Conservation (phyloP, 2,113 vertebrate genomes). For the Lucifuga dentata region DNA sequence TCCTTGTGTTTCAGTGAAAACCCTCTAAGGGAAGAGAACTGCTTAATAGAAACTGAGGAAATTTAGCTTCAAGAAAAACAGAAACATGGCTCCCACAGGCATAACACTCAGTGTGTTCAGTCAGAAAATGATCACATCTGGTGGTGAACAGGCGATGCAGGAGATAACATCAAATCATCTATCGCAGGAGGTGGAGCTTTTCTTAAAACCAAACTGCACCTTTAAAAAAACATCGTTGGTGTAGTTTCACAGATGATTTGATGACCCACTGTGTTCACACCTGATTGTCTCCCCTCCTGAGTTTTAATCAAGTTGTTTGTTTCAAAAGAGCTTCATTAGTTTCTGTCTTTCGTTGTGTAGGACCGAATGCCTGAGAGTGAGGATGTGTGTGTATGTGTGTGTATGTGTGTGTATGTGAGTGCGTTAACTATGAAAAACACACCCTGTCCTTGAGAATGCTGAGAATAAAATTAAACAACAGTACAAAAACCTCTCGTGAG, state of each 20-base stretch:
- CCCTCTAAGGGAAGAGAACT: slow-evolving; percentile 10
- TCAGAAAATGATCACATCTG: slow-evolving; percentile 50
- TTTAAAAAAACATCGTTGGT: slow-evolving; percentile 51
- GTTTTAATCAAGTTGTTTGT: slow-evolving; percentile 72
- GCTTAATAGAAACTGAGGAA: slow-evolving; percentile 38
- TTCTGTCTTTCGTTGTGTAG: slow-evolving; percentile 49
- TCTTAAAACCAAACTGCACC: slow-evolving; percentile 18
- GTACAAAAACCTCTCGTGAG: slow-evolving; percentile 31
- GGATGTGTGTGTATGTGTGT: slow-evolving; percentile 1
- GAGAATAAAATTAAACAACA: slow-evolving; percentile 28
- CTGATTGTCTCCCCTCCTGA: slow-evolving; percentile 68
- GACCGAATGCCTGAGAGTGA: slow-evolving; percentile 51
- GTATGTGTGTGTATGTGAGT: not conserved
- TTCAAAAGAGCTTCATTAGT: slow-evolving; percentile 54
- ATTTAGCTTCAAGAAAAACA: slow-evolving; percentile 48
- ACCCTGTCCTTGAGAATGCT: slow-evolving; percentile 45
- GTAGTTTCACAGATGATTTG: slow-evolving; percentile 66
- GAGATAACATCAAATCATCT: slow-evolving; percentile 31
- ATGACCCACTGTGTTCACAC: slow-evolving; percentile 66
- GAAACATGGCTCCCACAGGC: slow-evolving; percentile 43
- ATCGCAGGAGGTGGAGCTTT: slow-evolving; percentile 27
- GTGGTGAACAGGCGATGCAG: slow-evolving; percentile 30
- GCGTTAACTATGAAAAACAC: slow-evolving; percentile 16
- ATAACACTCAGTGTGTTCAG: slow-evolving; percentile 27
- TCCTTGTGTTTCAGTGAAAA: not conserved